These are phyloP conservation scores for Eilema depressum DNA, from an alignment of 2,888 invertebrate genomes.

Conservation along the genomic window DNA sequence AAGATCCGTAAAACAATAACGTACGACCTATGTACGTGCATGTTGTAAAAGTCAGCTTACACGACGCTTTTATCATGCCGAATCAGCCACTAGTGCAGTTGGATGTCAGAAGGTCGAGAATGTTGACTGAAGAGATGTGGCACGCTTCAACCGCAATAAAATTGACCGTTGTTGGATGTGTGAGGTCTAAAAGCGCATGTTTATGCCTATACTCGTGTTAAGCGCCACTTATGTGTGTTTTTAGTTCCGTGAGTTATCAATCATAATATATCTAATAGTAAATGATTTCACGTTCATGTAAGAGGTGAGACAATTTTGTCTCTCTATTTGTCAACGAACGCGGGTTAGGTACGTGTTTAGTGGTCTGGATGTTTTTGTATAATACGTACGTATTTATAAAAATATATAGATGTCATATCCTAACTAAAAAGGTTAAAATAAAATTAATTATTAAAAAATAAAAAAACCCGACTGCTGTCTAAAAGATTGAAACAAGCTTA, in stretches of 20 bases:
- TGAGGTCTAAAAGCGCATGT: conserved; percentile 4
- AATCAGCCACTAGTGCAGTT: neutral
- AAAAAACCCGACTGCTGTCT: too few relatives aligned
- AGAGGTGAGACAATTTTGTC: neutral
- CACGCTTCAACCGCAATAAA: conserved; percentile 10
- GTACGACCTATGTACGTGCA: neutral
- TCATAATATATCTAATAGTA: conserved; percentile 8
- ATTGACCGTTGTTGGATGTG: conserved; percentile 11
- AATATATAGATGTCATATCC: too few relatives aligned
- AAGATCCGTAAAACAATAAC: neutral
- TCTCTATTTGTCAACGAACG: conserved; percentile 6
- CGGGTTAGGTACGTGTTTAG: too few relatives aligned
- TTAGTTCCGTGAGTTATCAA: conserved; percentile 33
- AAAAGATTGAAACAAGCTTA: too few relatives aligned
- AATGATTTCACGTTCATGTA: neutral
- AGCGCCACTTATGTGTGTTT: conserved; percentile 23
- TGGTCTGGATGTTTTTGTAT: neutral
- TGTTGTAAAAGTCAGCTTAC: neutral
- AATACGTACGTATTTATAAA: too few relatives aligned
- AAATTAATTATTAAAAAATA: too few relatives aligned
- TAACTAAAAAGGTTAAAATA: too few relatives aligned
- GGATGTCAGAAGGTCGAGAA: conserved; percentile 3
- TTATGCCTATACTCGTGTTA: conserved; percentile 16
- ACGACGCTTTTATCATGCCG: neutral
- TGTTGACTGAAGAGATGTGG: neutral